These are phyloP conservation scores for Lampris incognitus DNA, from an alignment of 2,113 vertebrate species.

Conservation along the genomic window DNA sequence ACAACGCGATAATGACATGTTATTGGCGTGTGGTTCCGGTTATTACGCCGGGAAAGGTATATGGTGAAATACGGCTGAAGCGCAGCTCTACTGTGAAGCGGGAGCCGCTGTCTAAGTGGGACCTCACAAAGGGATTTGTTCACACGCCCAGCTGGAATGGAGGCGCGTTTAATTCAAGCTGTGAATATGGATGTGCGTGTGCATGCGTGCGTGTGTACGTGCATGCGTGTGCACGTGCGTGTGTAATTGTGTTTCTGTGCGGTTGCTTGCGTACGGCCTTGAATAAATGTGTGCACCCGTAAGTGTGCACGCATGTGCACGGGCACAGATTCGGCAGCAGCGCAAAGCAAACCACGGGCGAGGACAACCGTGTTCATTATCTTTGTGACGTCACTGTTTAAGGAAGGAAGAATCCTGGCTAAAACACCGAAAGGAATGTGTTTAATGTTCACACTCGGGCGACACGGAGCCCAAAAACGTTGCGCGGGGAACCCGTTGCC, in stretches of 20 bases:
- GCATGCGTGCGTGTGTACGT: constrained; percentile 1
- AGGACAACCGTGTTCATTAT: constrained; percentile 58
- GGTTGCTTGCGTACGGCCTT: background rate
- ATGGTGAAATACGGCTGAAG: constrained; percentile 30
- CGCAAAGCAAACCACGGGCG: constrained; percentile 48
- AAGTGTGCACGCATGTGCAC: constrained; percentile 12
- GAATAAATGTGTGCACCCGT: constrained; percentile 29
- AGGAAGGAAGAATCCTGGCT: constrained; percentile 63
- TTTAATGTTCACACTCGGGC: constrained; percentile 42
- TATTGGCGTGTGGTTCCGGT: constrained; percentile 18
- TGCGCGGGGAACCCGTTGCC: constrained; percentile 28
- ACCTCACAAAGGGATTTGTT: constrained; percentile 39
- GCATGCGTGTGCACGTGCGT: background rate
- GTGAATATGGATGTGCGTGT: constrained; percentile 11
- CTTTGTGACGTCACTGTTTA: constrained; percentile 49
- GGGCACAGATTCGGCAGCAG: constrained; percentile 33
- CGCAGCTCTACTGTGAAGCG: constrained; percentile 16
- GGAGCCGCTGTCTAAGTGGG: constrained; percentile 21
- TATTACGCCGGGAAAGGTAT: constrained; percentile 17
- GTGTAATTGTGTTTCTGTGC: background rate
- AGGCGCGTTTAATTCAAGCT: constrained; percentile 30
- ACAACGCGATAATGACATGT: constrained; percentile 19
- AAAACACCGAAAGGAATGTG: constrained; percentile 63
- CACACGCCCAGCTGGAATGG: constrained; percentile 15
- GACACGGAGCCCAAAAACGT: constrained; percentile 28